Conservation (phyloP, 2,797 vertebrate genomes). For the Thamnophis elegans region DNA sequence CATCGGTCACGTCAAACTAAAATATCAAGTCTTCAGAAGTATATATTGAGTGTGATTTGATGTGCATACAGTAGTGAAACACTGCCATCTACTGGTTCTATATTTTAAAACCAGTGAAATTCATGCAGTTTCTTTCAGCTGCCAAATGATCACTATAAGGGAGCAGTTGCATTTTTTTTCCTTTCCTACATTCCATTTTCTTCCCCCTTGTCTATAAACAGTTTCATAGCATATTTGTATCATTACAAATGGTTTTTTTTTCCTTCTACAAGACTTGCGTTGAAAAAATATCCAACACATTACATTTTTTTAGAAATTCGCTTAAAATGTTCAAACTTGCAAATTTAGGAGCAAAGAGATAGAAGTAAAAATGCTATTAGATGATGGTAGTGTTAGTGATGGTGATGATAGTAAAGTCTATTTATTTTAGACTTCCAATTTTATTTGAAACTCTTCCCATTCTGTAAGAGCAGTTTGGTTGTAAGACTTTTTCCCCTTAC, state of each 20-base stretch:
- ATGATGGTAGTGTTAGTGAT: background rate
- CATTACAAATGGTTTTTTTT: background rate
- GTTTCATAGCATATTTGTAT: background rate
- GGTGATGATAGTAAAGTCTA: background rate
- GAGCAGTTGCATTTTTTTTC: background rate
- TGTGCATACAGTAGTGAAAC: constrained; percentile 7
- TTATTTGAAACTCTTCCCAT: background rate
- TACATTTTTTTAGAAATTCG: background rate
- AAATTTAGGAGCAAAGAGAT: constrained; percentile 10
- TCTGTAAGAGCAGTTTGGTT: background rate
- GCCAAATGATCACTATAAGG: constrained; percentile 1
- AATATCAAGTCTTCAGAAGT: background rate
- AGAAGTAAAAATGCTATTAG: background rate
- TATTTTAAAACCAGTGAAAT: constrained; percentile 7
- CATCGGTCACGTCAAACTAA: background rate
- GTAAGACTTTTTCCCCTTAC: background rate
- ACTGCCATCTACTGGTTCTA: constrained; percentile 29
- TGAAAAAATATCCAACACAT: background rate
- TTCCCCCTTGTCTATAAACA: background rate
- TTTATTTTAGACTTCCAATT: background rate
- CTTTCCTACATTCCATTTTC: background rate
- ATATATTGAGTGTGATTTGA: background rate
- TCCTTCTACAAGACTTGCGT: background rate
- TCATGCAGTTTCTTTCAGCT: background rate
- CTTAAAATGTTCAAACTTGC: constrained; percentile 3